Percentiles rank a stretch among this genome's conserved stretches.
These are phyloP conservation scores for Sminthopsis crassicaudata DNA, from an alignment of 2,113 vertebrate species.

Conservation along the genomic window DNA sequence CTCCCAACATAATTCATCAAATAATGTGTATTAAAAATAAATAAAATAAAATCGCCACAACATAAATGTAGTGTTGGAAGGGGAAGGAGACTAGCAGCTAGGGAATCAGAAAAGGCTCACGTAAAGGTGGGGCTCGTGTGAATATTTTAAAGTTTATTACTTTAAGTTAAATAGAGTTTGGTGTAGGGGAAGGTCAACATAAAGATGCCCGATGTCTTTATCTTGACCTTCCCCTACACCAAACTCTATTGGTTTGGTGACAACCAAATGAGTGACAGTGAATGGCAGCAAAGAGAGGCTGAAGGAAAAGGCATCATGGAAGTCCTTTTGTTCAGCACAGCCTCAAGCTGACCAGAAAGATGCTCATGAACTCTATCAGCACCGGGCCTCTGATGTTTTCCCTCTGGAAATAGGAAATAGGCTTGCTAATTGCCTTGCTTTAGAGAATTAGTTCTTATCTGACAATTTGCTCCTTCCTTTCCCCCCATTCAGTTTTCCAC, in stretches of 20 bases:
- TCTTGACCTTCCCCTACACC: too few species aligned
- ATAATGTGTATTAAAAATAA: too few species aligned
- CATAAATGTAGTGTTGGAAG: neutral
- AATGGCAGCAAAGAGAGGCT: neutral
- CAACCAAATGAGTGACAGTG: neutral
- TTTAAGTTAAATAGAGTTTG: neutral
- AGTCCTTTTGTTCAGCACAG: neutral
- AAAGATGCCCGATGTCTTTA: neutral
- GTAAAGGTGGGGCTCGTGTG: neutral
- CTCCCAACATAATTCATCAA: too few species aligned
- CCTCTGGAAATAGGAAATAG: neutral
- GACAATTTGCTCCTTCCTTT: neutral
- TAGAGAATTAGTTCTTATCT: neutral
- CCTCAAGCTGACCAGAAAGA: neutral
- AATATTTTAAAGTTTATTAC: neutral
- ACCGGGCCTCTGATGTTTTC: neutral
- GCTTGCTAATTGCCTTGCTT: neutral
- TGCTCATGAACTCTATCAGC: neutral
- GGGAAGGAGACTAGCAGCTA: neutral
- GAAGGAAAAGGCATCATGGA: neutral
- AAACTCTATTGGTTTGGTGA: too few species aligned
- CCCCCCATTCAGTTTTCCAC: neutral
- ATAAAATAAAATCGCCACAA: neutral
- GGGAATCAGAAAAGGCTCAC: neutral
- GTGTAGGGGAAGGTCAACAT: neutral